phyloP scores from a whole-genome alignment of 2,797 vertebrate species.

The Lepidocolaptes lacrymiger region DNA sequence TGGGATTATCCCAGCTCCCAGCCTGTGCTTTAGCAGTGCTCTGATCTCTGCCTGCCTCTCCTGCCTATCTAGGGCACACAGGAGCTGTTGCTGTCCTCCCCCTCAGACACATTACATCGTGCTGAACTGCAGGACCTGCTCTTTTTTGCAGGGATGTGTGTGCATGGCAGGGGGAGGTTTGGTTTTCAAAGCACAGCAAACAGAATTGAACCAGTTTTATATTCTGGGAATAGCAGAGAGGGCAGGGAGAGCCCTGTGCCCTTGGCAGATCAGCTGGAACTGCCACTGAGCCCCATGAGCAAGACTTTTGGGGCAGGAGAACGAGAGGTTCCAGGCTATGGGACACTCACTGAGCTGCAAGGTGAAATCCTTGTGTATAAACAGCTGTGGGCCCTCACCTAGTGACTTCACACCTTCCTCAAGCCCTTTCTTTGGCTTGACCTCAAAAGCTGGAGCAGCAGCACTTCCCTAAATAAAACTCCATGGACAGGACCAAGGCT shows the following conservation, averaged over 20 bases:
- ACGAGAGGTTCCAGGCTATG: not conserved
- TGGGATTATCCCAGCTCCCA: not conserved
- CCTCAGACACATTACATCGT: accelerated
- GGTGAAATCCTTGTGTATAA: not conserved
- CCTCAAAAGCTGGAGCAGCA: not conserved
- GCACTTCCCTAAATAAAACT: not conserved
- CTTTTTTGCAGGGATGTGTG: not conserved
- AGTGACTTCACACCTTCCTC: not conserved
- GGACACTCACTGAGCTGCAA: not conserved
- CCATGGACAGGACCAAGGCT: not conserved
- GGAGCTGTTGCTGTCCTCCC: not conserved
- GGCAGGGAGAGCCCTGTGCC: not conserved
- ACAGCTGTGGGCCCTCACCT: accelerated
- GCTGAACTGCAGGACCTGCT: not conserved
- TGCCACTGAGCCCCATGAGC: not conserved
- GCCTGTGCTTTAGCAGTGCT: not conserved
- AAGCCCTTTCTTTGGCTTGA: not conserved
- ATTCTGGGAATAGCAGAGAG: not conserved
- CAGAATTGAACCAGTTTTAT: not conserved
- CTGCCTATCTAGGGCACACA: not conserved
- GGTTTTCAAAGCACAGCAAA: not conserved
- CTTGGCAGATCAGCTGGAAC: no score
- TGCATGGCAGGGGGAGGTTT: not conserved
- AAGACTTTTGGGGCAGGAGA: not conserved
- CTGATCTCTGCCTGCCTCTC: not conserved